phyloP scores from a whole-genome alignment of 2,888 invertebrate genomes.

The Crioceris asparagi region DNA sequence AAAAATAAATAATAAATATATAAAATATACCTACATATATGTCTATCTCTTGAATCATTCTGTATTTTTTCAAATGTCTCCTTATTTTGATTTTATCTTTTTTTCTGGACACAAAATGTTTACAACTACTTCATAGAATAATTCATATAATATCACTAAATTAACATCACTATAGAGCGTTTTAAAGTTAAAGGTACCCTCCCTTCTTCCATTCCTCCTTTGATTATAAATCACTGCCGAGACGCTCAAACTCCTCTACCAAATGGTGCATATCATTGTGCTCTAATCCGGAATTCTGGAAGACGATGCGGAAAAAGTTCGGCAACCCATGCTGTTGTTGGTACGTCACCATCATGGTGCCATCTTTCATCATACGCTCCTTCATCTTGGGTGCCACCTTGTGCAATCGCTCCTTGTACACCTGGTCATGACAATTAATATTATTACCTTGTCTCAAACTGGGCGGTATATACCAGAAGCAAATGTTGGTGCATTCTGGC shows the following conservation, averaged over 20 bases:
- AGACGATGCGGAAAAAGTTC: conserved; percentile 91
- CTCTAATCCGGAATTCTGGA: conserved; percentile 81
- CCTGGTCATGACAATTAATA: conserved; percentile 17
- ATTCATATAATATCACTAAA: too few species aligned
- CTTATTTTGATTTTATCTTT: too few species aligned
- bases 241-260: conserved; percentile 74
- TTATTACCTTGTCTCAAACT: conserved; percentile 40
- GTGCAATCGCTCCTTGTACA: conserved; percentile 56
- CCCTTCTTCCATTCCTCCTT: too few species aligned
- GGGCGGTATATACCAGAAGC: conserved; percentile 93
- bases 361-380: conserved; percentile 89
- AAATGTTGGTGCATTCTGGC: conserved; percentile 90
- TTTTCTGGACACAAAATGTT: too few species aligned
- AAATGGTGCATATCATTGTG: conserved; percentile 78
- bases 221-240: conserved; percentile 48
- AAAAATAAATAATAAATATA: too few species aligned
- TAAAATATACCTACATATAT: too few species aligned
- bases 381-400: conserved; percentile 87
- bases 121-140: too few species aligned
- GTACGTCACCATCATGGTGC: conserved; percentile 93
- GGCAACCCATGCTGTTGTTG: conserved; percentile 77
- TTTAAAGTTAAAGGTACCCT: too few species aligned
- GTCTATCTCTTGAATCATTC: too few species aligned
- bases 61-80: too few species aligned
- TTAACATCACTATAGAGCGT: too few species aligned